These are phyloP conservation scores for Adrianichthys oophorus DNA, from an alignment of 2,797 vertebrate species.

Conservation along the genomic window DNA sequence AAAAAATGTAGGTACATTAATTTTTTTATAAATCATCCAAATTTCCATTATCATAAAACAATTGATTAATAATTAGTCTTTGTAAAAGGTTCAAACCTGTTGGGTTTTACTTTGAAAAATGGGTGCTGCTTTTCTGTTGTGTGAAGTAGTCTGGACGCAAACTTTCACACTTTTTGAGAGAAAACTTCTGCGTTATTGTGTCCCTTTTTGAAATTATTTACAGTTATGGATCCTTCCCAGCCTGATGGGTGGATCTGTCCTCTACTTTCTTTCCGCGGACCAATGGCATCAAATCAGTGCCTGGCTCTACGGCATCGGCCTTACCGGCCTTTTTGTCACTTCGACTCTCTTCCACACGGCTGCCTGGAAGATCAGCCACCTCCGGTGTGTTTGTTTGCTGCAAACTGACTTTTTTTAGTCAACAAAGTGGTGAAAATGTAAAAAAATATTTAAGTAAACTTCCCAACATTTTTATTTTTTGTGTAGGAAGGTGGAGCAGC, in stretches of 20 bases:
- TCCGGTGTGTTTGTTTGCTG: slow-evolving; percentile 75
- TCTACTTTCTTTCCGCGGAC: slow-evolving; percentile 84
- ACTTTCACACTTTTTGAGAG: not conserved
- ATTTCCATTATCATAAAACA: no score
- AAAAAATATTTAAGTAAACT: not conserved
- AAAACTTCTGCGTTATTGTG: not conserved
- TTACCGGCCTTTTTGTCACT: slow-evolving; percentile 91
- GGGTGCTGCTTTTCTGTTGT: no score
- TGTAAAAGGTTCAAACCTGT: no score
- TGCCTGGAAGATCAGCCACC: slow-evolving; percentile 95
- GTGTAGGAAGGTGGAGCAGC: slow-evolving; percentile 86
- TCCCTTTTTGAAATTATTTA: slow-evolving; percentile 3
- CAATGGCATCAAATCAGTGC: slow-evolving; percentile 80
- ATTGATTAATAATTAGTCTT: no score
- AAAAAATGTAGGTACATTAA: no score
- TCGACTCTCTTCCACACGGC: slow-evolving; percentile 93
- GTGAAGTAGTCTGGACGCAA: not conserved
- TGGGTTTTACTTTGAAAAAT: no score
- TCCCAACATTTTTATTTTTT: not conserved
- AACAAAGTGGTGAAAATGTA: not conserved
- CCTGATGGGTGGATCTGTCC: slow-evolving; percentile 86
- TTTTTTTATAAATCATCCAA: no score
- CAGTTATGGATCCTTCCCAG: slow-evolving; percentile 89
- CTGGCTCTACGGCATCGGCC: slow-evolving; percentile 84
- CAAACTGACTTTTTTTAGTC: not conserved